Base-by-base conservation (phyloP, 2,888 invertebrate genomes). In the Philhelius pedissequus region DNA sequence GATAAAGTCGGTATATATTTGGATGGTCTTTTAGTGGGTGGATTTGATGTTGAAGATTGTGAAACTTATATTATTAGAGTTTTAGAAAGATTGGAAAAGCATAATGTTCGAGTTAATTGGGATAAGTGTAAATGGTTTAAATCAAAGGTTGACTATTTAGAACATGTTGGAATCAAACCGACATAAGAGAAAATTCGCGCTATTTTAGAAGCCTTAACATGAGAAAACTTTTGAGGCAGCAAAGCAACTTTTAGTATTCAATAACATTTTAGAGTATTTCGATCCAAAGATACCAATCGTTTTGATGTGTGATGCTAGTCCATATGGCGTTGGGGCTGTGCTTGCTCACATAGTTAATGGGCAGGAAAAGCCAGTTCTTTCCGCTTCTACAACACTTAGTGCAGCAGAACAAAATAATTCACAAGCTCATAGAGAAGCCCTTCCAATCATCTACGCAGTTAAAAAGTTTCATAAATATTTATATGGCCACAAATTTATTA, bases 271-370 rank as follows among this genome's bases (percentile, higher is more conserved):
- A 45, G 69, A 71, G 35, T 52, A 62, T 48, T 86, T 54, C 30
- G 84, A 80, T n/a, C 70, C 71, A 15, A 54, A 80, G 2, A 80
- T 71, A 45, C 70, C 70, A 30, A 74, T 84, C 1, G 27, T 84
- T 13, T 45, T 84, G 13, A 30, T 75, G 15, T 58, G 68, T 18
- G 80, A 76, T 32, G 71, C 84, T 3, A 75, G 70, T n/a, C n/a
- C n/a, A n/a, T n/a, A n/a, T 56, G 79, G 73, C 35, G 50, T 74
- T 1, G 80, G 81, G 13, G 76, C 69, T 1, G 58, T 79, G 2
- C 27, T 79, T 18, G 60, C 79, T 40, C 80, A 80, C 43, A 25
- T 74, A 50, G 30, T 74, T 40, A 27, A 79, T 15, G 84, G 75
- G 0, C 38, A 52, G 15, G 78, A 84, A 70, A 78, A 75, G 20